Evolutionary conservation across 2,888 invertebrate species (phyloP), one percentile per base, ranked within the genome.

Genomic region (Drosophila paramelanica): DNA sequence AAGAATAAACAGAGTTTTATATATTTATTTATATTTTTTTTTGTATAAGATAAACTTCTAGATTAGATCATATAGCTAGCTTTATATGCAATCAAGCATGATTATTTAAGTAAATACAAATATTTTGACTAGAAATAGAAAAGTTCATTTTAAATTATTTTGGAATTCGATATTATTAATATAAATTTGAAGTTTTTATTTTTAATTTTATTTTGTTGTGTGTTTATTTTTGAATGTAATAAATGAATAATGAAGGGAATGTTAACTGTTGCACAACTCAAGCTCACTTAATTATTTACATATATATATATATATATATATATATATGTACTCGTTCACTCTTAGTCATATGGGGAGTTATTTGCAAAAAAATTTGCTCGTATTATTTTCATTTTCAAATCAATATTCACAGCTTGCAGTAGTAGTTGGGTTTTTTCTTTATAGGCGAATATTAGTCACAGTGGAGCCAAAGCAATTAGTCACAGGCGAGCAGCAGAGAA

Each of bases 401-500:
- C 50, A 53, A 58, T 66, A 39, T 33, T 38, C 45, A 39, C 52
- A 57, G 73, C 45, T 51, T 50, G 59, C 47, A 46, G 14, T 47
- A 58, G 52, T 57, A 58, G 52, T 57, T 41, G 1, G 17, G 7
- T 17, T 1, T 31, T 31, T 17, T 1, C 10, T 31, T 3, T 10
- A 10, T 10, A 8, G 31, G 8, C 31, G 31, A 31, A 31, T 8
- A 11, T 36, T 36, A 36, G 36, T 36, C 36, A 36, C 36, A 36
- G 36, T 36, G 36, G 36, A 36, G 36, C 36, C 36, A 36, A 36
- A 8, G 55, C 33, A 25, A 47, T 77, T 77, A 77, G 55, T 73
- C 73, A 77, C 41, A 17, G 33, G 31, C 23, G 38, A 41, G 36
- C 8, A 17, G 25, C 7, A 31, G 50, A 57, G 57, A 57, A 11